Evolutionary conservation across 2,113 vertebrate species (phyloP).

Genomic region (Macheiramphus alcinus): DNA sequence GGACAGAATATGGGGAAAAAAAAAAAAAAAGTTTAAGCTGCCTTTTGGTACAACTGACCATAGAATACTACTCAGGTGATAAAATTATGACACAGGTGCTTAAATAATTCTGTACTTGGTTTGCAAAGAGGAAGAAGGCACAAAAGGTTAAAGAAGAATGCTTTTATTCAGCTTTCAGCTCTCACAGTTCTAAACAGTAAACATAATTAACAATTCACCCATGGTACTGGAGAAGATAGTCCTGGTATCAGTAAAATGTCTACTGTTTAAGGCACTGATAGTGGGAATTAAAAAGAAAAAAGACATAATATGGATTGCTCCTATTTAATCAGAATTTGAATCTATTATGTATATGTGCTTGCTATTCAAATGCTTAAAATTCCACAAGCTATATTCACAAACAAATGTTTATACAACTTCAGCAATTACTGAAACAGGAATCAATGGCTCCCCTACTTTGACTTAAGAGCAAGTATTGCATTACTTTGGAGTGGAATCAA

Average conservation of each 20-base stretch:
- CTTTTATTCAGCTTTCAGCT: conserved; percentile 67
- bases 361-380: background rate
- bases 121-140: background rate
- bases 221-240: background rate
- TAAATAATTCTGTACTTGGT: background rate
- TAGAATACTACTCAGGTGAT: background rate
- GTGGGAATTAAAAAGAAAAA: background rate
- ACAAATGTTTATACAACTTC: background rate
- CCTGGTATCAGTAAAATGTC: conserved; percentile 28
- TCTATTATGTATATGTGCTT: background rate
- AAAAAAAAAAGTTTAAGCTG: background rate
- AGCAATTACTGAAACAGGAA: background rate
- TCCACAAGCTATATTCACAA: background rate
- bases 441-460: background rate
- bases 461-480: background rate
- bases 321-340: background rate
- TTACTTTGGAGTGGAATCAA: background rate
- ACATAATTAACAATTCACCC: conserved; percentile 20
- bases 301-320: background rate
- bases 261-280: conserved; percentile 66
- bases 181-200: conserved; percentile 56
- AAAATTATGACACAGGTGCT: background rate
- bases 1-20: background rate
- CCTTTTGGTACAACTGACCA: background rate
- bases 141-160: conserved; percentile 10